phyloP scores from a whole-genome alignment of 2,888 invertebrate genomes.

The Anticlea derivata region DNA sequence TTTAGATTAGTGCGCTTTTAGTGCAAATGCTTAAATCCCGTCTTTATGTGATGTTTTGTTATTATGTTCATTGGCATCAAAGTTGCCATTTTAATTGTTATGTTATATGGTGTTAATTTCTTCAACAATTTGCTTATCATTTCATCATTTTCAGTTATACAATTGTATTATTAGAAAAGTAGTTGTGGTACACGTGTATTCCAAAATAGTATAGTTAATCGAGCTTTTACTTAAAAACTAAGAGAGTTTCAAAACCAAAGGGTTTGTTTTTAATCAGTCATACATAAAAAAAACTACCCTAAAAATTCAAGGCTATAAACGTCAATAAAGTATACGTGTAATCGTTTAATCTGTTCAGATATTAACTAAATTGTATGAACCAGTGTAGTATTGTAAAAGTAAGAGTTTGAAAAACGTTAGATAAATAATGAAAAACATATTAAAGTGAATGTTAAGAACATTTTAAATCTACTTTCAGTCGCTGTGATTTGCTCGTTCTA shows the following conservation, averaged over 20 bases:
- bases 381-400: conserved; percentile 8
- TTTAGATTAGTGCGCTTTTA: conserved; percentile 16
- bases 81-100: not conserved
- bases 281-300: not conserved
- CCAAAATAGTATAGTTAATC: conserved; percentile 6
- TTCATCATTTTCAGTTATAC: too few relatives aligned
- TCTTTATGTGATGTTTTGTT: conserved; percentile 16
- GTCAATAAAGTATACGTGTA: conserved; percentile 9
- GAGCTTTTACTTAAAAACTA: conserved; percentile 21
- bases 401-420: conserved; percentile 52
- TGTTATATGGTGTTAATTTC: not conserved
- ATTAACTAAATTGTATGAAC: not conserved
- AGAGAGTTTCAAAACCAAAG: not conserved
- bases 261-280: not conserved
- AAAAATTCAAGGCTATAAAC: not conserved
- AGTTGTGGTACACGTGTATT: not conserved
- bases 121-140: conserved; percentile 1
- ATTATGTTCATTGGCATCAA: conserved; percentile 9
- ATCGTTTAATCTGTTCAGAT: not conserved
- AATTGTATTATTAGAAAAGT: conserved; percentile 1
- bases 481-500: conserved; percentile 72
- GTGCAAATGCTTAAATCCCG: conserved; percentile 9
- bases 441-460: conserved; percentile 66
- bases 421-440: conserved; percentile 47
- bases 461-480: conserved; percentile 57